Conservation (phyloP, 2,113 vertebrate species). For the Camelus dromedarius region DNA sequence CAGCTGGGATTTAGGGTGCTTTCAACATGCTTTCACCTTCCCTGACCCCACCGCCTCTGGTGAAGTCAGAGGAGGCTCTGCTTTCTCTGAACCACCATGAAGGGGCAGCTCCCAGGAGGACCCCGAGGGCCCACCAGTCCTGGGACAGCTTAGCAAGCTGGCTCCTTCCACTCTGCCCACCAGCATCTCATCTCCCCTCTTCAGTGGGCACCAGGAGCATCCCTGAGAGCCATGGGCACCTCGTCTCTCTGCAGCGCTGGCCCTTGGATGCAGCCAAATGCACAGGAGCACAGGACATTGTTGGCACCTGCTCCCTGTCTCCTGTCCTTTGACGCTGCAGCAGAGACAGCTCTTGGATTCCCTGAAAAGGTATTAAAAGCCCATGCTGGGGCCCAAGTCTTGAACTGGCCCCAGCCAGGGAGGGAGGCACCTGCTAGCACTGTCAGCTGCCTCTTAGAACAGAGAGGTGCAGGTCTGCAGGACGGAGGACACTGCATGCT, state of each 20-base stretch:
- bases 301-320: neutral
- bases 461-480: neutral
- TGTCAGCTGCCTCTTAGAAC: neutral
- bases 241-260: neutral
- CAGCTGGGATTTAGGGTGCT: neutral
- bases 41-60: neutral
- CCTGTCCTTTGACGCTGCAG: no score
- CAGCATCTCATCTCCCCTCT: neutral
- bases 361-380: neutral
- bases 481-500: neutral
- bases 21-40: neutral
- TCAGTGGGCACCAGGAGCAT: accelerated
- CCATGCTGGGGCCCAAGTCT: neutral
- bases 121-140: no score
- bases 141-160: neutral
- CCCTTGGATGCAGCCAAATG: neutral
- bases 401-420: neutral
- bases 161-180: neutral
- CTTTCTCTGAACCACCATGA: neutral
- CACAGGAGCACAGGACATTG: neutral
- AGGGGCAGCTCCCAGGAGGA: neutral
- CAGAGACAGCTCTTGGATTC: neutral
- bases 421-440: neutral
- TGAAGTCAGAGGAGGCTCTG: no score
- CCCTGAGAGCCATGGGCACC: neutral